Evolutionary conservation across 2,888 invertebrate genomes (phyloP).

Genomic region (Callosobruchus maculatus): DNA sequence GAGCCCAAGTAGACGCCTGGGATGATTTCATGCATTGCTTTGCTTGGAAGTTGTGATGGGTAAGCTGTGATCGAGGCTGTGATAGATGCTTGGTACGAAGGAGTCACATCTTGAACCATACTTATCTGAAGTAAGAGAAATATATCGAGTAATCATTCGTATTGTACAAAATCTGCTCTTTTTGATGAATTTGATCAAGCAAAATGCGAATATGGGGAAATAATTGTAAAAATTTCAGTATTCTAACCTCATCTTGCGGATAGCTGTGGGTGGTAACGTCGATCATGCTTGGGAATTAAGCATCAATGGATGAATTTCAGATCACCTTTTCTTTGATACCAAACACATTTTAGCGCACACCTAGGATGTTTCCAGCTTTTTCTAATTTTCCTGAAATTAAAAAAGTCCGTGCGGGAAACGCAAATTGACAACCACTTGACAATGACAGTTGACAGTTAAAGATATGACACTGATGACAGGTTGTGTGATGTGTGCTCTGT

Average conservation of each 20-base stretch:
- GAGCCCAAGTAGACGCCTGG: constrained; percentile 65
- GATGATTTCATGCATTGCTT: constrained; percentile 60
- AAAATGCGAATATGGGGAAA: constrained; percentile 1
- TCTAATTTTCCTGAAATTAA: not conserved
- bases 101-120: constrained; percentile 8
- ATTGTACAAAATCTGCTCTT: constrained; percentile 7
- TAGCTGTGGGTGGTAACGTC: constrained; percentile 27
- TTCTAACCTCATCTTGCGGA: constrained; percentile 32
- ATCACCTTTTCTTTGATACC: not conserved
- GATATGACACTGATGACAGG: not conserved
- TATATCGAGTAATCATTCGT: not conserved
- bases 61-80: constrained; percentile 11
- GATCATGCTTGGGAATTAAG: constrained; percentile 21
- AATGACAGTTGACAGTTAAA: not conserved
- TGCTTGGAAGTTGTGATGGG: constrained; percentile 8
- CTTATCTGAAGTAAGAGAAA: not conserved
- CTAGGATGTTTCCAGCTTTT: not conserved
- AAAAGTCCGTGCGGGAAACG: not conserved
- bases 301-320: not conserved
- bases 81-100: constrained; percentile 11
- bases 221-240: not conserved
- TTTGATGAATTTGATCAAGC: not conserved
- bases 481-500: not conserved
- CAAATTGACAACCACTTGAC: not conserved
- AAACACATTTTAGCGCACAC: not conserved